Evolutionary conservation across 2,888 invertebrate genomes (phyloP), one percentile per base, ranked within the genome.

Genomic region (Synanthedon vespiformis): DNA sequence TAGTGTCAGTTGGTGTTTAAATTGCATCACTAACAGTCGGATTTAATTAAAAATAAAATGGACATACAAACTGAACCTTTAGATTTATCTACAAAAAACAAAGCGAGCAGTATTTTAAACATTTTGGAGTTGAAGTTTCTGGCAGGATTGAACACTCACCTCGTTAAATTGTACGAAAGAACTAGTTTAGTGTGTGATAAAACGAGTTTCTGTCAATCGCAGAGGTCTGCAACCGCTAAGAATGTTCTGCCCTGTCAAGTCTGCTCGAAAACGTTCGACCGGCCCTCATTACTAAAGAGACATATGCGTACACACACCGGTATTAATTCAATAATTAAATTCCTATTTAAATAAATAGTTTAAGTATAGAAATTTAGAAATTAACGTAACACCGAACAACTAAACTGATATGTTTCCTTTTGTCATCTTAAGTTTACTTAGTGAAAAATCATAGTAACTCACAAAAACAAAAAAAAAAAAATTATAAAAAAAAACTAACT

Each of bases 231-330:
- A 4, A 59, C 58, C 52, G 53, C 68, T 55, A 86, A 85, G 66
- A 84, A 79, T 44, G 71, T 84, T 5, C 66, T 87, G 52, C 86
- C 87, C 0, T 92, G 92, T 63, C 89, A 90, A 48, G 89, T 89
- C 1, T 92, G 92, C 62, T 78, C 89, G 50, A 92, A 92, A 76
- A 89, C 89, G 18, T 92, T 92, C 62, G 92, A 92, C 62, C 76
- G 92, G 49, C 92, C 92, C 0, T 92, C 92, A 1, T 67, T 92
- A 54, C 67, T 92, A 57, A 91, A 91, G 61, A 73, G 92, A 57
- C 92, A 92, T 64, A 88, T 91, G 79, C 75, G 92, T 51, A 92
- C 91, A 0, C 92, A 92, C 65, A 92, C 92, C 54, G 92, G 92
- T 89, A 74, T 14, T 44, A 13, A 34, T 10, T 10, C 3, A 34